A percentile compares a stretch with the other conserved stretches of the same genome.
phyloP scores from a whole-genome alignment of 2,797 vertebrate species.

The Neoniphon sammara region DNA sequence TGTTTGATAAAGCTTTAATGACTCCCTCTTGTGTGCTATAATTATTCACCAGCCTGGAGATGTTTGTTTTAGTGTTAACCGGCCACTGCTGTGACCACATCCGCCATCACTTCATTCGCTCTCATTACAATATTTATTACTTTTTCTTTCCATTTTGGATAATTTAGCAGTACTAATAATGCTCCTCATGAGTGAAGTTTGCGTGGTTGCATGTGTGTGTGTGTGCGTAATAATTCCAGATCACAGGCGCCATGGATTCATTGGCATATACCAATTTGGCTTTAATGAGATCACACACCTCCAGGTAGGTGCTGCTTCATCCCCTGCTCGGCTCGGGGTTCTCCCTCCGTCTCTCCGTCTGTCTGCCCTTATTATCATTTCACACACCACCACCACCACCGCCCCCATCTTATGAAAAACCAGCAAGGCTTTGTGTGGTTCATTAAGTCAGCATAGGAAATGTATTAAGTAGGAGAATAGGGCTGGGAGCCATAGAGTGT shows the following conservation, averaged over 20 bases:
- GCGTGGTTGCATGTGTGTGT: constrained; percentile 30
- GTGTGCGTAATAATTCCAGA: constrained; percentile 90
- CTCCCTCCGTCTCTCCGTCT: constrained; percentile 73
- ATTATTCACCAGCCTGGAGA: constrained; percentile 74
- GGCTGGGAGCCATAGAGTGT: constrained; percentile 79
- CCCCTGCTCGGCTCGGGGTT: constrained; percentile 64
- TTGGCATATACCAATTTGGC: constrained; percentile 96
- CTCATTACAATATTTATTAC: constrained; percentile 89
- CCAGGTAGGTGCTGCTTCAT: constrained; percentile 88
- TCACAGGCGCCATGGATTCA: constrained; percentile 89
- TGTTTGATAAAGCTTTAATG: constrained; percentile 73
- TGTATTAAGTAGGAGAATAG: constrained; percentile 95
- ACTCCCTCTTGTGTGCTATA: constrained; percentile 64
- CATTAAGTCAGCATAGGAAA: constrained; percentile 99
- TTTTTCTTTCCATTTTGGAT: constrained; percentile 89
- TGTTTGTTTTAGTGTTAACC: constrained; percentile 82
- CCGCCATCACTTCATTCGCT: constrained; percentile 57
- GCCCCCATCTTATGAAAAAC: constrained; percentile 95
- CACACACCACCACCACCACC: constrained; percentile 79
- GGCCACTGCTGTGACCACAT: constrained; percentile 74
- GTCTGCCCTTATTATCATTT: constrained; percentile 94
- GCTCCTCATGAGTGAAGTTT: constrained; percentile 70
- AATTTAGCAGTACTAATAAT: constrained; percentile 88
- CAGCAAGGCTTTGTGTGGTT: constrained; percentile 98
- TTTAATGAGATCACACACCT: constrained; percentile 99